Percentiles rank a stretch among this genome's conserved stretches.
phyloP scores from a whole-genome alignment of 1,140 invertebrate genomes.

The Agrypnia vestita region DNA sequence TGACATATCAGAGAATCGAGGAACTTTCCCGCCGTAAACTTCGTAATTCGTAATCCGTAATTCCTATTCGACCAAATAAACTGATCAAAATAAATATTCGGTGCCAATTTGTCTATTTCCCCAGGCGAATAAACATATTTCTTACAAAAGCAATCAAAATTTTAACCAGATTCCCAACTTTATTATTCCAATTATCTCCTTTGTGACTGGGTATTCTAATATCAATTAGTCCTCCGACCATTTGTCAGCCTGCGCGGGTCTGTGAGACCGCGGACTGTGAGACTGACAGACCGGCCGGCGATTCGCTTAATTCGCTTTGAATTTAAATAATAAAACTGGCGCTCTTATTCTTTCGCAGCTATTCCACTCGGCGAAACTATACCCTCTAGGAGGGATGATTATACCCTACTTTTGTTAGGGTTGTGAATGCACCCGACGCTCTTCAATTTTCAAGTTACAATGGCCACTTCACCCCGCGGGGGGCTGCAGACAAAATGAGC shows the following conservation, averaged over 20 bases:
- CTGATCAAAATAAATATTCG: too few relatives aligned
- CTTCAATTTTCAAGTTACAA: slow-evolving; percentile 58
- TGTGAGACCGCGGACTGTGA: background rate
- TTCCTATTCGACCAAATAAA: too few relatives aligned
- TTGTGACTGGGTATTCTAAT: background rate
- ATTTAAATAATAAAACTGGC: slow-evolving; percentile 18
- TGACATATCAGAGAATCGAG: too few relatives aligned
- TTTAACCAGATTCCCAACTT: slow-evolving; percentile 9
- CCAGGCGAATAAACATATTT: background rate
- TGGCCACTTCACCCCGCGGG: slow-evolving; percentile 48
- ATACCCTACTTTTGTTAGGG: slow-evolving; percentile 49
- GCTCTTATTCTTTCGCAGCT: background rate
- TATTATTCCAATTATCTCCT: slow-evolving; percentile 16
- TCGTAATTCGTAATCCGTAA: too few relatives aligned
- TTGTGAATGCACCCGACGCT: slow-evolving; percentile 53
- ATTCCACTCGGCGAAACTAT: slow-evolving; percentile 18
- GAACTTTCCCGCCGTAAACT: too few relatives aligned
- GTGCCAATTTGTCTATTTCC: too few relatives aligned
- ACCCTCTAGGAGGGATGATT: slow-evolving; percentile 45
- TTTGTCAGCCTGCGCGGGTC: background rate
- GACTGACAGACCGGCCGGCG: background rate
- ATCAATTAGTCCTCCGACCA: slow-evolving; percentile 18
- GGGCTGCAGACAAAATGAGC: slow-evolving; percentile 36
- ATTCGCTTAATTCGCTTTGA: slow-evolving; percentile 7
- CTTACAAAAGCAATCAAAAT: slow-evolving; percentile 19